A percentile compares a stretch with the other conserved stretches of the same genome.
Conservation (phyloP, 1,140 invertebrate species). For the Sycophaga agraensis region DNA sequence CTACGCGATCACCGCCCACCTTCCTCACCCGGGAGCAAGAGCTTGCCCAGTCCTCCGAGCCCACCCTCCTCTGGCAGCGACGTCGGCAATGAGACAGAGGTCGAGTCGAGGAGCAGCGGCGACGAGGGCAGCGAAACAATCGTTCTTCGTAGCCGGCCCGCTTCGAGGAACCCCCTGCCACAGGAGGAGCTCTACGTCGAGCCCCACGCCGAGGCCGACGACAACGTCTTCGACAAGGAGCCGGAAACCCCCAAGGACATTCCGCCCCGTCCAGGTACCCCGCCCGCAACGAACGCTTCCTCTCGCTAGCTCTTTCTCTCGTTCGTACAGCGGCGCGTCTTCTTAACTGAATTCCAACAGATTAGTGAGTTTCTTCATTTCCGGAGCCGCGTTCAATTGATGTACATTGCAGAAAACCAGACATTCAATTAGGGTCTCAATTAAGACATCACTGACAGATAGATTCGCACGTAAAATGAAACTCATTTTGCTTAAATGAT, state of each 20-base stretch:
- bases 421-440: too few relatives aligned
- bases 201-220: constrained; percentile 51
- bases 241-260: constrained; percentile 24
- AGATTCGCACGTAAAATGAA: too few relatives aligned
- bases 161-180: too few relatives aligned
- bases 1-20: background rate
- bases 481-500: too few relatives aligned
- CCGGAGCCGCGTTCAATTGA: too few relatives aligned
- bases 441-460: too few relatives aligned
- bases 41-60: constrained; percentile 20
- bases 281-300: too few relatives aligned
- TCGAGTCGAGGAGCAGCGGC: constrained; percentile 16
- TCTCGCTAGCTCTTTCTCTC: too few relatives aligned
- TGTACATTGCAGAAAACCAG: too few relatives aligned
- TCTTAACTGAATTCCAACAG: too few relatives aligned
- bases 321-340: too few relatives aligned
- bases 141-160: background rate
- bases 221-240: constrained; percentile 50
- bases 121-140: constrained; percentile 17
- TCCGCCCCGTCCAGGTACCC: constrained; percentile 36
- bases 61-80: constrained; percentile 1
- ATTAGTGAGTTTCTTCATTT: too few relatives aligned
- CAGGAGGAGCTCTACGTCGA: constrained; percentile 43
- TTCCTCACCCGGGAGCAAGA: constrained; percentile 21
- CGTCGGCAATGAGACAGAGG: constrained; percentile 13